Evolutionary conservation across 2,888 invertebrate genomes (phyloP).

Genomic region (Ditylenchus weischeri): DNA sequence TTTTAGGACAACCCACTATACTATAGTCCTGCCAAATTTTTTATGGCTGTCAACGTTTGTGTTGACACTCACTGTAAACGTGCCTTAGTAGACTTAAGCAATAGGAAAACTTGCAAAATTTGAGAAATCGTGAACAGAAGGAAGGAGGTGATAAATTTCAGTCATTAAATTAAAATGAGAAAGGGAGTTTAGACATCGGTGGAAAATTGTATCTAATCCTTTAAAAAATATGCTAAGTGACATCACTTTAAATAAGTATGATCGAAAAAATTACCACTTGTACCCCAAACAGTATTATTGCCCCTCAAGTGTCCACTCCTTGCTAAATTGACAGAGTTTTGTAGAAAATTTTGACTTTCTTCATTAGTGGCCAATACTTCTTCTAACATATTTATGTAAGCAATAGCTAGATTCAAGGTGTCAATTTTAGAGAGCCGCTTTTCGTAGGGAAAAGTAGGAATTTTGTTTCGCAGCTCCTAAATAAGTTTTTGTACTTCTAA

Average conservation of each 20-base stretch:
- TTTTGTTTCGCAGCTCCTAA: conserved; percentile 87
- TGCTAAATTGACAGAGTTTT: conserved; percentile 41
- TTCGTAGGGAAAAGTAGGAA: conserved; percentile 98
- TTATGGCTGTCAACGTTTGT: too few species aligned
- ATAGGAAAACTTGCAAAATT: too few species aligned
- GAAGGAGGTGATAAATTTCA: too few species aligned
- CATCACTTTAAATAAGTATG: too few species aligned
- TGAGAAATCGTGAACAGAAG: neutral
- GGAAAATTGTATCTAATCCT: too few species aligned
- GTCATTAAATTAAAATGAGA: too few species aligned
- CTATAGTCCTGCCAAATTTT: too few species aligned
- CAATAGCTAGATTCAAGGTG: conserved; percentile 84
- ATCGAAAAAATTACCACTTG: conserved; percentile 51
- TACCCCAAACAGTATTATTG: conserved; percentile 49
- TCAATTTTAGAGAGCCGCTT: conserved; percentile 97
- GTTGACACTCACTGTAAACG: too few species aligned
- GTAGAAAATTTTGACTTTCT: conserved; percentile 44
- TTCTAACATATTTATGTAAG: conserved; percentile 84
- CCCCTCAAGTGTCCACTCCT: conserved; percentile 39
- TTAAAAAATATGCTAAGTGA: too few species aligned
- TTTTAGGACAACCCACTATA: too few species aligned
- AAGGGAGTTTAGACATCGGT: too few species aligned
- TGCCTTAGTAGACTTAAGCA: too few species aligned
- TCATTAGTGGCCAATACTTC: conserved; percentile 56
- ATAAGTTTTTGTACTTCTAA: conserved; percentile 11